These are phyloP conservation scores for Plodia interpunctella DNA, from an alignment of 1,140 invertebrate genomes.

Conservation along the genomic window DNA sequence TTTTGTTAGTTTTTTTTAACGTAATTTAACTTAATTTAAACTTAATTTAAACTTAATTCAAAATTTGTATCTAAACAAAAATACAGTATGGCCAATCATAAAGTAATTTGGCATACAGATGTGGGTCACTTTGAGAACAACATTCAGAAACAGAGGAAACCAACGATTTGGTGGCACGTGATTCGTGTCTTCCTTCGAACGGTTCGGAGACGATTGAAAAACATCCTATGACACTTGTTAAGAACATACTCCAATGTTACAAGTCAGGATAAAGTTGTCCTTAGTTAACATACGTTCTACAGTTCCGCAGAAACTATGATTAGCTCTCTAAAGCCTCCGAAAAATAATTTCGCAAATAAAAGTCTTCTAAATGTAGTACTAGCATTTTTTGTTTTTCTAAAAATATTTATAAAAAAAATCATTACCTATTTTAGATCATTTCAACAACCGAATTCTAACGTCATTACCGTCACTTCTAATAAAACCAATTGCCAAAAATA, in stretches of 20 bases:
- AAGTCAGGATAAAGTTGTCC: too few species aligned
- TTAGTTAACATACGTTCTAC: too few species aligned
- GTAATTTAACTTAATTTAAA: too few species aligned
- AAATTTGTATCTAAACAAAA: neutral
- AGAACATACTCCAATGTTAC: too few species aligned
- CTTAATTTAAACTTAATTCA: too few species aligned
- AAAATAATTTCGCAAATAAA: too few species aligned
- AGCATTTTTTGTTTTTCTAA: too few species aligned
- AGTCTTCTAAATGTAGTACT: too few species aligned
- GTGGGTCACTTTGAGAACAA: neutral
- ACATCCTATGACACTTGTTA: neutral
- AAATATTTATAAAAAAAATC: too few species aligned
- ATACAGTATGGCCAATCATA: neutral
- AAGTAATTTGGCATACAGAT: neutral
- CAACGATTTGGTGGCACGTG: constrained; percentile 1
- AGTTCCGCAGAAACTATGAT: too few species aligned
- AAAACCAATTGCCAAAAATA: neutral
- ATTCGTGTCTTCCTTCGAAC: neutral
- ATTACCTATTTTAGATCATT: neutral
- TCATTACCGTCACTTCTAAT: neutral
- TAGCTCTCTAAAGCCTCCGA: too few species aligned
- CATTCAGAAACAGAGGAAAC: neutral
- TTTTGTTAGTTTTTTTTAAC: too few species aligned
- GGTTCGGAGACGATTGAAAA: neutral
- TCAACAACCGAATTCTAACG: neutral